Base-by-base conservation (phyloP, 2,113 vertebrate species). In the Coregonus clupeaformis region DNA sequence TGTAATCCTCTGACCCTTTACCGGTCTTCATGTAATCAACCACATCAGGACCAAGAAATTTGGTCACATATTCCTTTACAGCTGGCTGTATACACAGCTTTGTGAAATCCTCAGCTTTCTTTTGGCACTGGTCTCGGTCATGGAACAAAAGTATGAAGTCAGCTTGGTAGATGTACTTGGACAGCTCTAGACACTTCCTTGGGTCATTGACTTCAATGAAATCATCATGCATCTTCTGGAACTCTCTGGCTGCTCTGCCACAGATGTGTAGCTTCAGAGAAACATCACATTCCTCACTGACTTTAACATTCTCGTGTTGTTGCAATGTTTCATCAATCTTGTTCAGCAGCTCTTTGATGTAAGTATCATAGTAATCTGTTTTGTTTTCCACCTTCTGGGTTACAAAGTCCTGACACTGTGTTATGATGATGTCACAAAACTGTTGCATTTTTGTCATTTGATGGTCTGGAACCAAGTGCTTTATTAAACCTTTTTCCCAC, bases 131-230 rank as follows among this genome's bases (percentile, higher is more conserved):
- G 47, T 87, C 83, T 64, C 49, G 70, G 24, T 83, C 2, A 11
- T 70, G 22, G 63, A 68, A 87, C 27, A 87, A 77, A 45, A 80
- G 1, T 77, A 49, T 77, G 29, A 87, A 87, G 1, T 76, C 79
- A 42, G 52, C 13, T 24, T 3, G 75, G 32, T 77, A 87, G 12
- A 78, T 42, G 5, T 63, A 20, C 49, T 80, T 85, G 3, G 69
- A 83, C 1, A 59, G 25, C 1, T 81, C 64, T 4, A 87, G 59
- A 32, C 62, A 77, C 18, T 20, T 68, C 1, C 52, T 5, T 5
- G 79, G 81, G 12, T 87, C 82, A 32, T 82, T 85, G 1, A 25
- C 22, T 20, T 18, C 5, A 57, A 82, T 76, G 29, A 76, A 87
- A 30, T 47, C 1, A n/a, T n/a, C n/a, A n/a, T n/a, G n/a, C n/a